Base-by-base conservation (phyloP, 2,113 vertebrate species). In the Lucifuga dentata region DNA sequence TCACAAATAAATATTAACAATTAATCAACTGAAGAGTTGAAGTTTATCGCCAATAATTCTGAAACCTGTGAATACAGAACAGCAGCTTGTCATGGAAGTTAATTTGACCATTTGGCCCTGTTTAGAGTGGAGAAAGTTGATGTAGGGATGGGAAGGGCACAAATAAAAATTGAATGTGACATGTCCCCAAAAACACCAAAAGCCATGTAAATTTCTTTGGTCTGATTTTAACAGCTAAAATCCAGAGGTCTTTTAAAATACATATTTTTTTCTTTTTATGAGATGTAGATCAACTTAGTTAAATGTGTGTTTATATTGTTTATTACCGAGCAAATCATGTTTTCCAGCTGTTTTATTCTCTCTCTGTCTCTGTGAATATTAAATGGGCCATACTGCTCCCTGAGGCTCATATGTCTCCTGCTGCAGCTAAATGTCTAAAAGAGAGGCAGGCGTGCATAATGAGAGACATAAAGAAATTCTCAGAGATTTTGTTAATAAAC, bases 311-410 rank as follows among this genome's bases (percentile, higher is more conserved):
- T 40, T 56, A 21, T 62, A 60, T 15, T 49, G 44, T 39, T 72
- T 57, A 65, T 71, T 52, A 44, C 36, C 38, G 23, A 36, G 51
- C n/a, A n/a, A 23, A 33, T 17, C 26, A 50, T 23, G 46, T 39
- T 20, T 64, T 62, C 26, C 24, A 70, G 21, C 70, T 84, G 29
- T 57, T 67, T 62, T 58, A 57, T 20, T 61, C 59, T 65, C 41
- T 66, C 41, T 53, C 11, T 58, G 50, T 69, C 46, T 35, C 50
- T 64, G 75, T 13, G 44, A 51, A 84, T 56, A 75, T 73, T 62
- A 91, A 89, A 87, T 90, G 80, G 90, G 83, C 68, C 89, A 89
- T 69, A 80, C 52, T 79, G 63, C 71, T 79, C 82, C 88, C 86
- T 57, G 33, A 83, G 90, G 89, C 78, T 44, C 24, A 19, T 63